These are phyloP conservation scores for Phoxinus dragarum DNA, from an alignment of 2,797 vertebrate genomes.

Conservation along the genomic window DNA sequence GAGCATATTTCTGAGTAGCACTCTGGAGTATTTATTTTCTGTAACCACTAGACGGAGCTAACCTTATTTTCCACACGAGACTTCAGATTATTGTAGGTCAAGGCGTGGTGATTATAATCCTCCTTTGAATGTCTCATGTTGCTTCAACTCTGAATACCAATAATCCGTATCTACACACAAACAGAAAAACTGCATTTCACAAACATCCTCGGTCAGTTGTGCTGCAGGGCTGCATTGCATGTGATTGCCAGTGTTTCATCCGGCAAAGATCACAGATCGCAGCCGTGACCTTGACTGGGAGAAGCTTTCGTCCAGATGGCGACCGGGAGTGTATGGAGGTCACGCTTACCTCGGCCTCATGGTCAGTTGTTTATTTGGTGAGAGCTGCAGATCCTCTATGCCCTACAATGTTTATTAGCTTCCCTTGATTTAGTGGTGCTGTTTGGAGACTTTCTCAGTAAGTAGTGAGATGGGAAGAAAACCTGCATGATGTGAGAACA, in stretches of 20 bases:
- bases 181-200: slow-evolving; percentile 46
- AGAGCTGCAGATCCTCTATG: slow-evolving; percentile 25
- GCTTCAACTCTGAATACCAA: not conserved
- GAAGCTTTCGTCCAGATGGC: slow-evolving; percentile 18
- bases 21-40: not conserved
- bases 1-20: not conserved
- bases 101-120: not conserved
- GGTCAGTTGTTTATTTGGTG: slow-evolving; percentile 49
- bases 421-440: slow-evolving; percentile 35
- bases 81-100: not conserved
- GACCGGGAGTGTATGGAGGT: not conserved
- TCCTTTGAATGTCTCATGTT: not conserved
- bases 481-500: not conserved
- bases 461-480: not conserved
- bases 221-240: slow-evolving; percentile 26
- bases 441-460: slow-evolving; percentile 24
- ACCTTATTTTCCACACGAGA: slow-evolving; percentile 50
- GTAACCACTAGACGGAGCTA: slow-evolving; percentile 51
- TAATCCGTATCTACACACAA: slow-evolving; percentile 38
- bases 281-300: slow-evolving; percentile 16
- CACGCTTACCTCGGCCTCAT: slow-evolving; percentile 40
- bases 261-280: slow-evolving; percentile 21
- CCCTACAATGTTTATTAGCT: slow-evolving; percentile 37
- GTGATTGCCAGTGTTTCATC: slow-evolving; percentile 50
- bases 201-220: slow-evolving; percentile 50